Percentiles rank a stretch among this genome's conserved stretches.
These are phyloP conservation scores for Terrapene triunguis DNA, from an alignment of 2,113 vertebrate species.

Conservation along the genomic window DNA sequence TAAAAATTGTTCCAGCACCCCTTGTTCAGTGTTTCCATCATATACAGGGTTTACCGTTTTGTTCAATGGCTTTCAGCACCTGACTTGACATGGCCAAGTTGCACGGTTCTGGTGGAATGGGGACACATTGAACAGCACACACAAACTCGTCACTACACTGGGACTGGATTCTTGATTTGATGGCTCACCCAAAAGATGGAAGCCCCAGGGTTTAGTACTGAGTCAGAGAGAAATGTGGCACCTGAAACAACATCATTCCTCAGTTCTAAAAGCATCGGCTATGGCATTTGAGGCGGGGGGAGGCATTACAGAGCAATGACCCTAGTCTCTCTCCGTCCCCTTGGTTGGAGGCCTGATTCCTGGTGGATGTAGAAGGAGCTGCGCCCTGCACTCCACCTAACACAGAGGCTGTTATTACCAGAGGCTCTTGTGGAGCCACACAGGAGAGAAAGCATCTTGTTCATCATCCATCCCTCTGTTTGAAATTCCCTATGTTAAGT, in stretches of 20 bases:
- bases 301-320: background rate
- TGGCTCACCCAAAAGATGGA: accelerated
- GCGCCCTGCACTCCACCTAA: background rate
- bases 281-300: too few species aligned
- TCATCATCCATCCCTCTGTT: background rate
- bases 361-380: background rate
- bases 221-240: background rate
- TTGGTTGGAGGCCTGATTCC: background rate
- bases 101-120: background rate
- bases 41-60: too few species aligned
- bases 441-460: background rate
- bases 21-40: too few species aligned
- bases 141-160: accelerated
- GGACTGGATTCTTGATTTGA: background rate
- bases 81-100: background rate
- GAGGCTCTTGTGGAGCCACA: background rate
- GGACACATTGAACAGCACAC: background rate
- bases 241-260: background rate
- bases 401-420: background rate
- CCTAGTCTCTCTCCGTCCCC: background rate
- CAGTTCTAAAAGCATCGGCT: background rate
- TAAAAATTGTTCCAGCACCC: too few species aligned
- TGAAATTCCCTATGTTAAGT: background rate
- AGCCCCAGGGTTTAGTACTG: background rate
- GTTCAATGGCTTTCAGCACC: too few species aligned